Conservation (phyloP, 2,797 vertebrate genomes). For the Myotis myotis region DNA sequence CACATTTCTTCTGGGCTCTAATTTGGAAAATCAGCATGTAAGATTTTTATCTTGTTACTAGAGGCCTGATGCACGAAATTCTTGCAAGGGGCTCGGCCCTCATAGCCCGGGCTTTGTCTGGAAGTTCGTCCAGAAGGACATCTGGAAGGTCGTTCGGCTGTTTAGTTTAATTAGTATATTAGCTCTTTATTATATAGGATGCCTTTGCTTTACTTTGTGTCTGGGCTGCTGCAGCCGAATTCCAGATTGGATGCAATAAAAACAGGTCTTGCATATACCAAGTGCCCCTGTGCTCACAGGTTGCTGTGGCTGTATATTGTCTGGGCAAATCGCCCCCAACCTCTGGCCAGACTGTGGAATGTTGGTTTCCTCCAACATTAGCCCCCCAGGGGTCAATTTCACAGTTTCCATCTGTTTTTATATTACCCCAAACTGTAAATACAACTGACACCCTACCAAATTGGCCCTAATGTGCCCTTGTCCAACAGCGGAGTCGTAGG, state of each 20-base stretch:
- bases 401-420: constrained; percentile 79
- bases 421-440: constrained; percentile 76
- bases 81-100: no score
- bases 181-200: no score
- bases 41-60: constrained; percentile 45
- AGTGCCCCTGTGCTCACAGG: constrained; percentile 34
- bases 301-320: constrained; percentile 53
- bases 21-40: constrained; percentile 53
- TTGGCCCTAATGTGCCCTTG: constrained; percentile 61
- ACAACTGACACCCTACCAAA: constrained; percentile 72
- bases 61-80: no score
- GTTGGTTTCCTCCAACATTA: constrained; percentile 73
- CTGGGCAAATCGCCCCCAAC: constrained; percentile 74
- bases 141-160: no score
- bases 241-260: constrained; percentile 58
- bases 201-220: constrained; percentile 51
- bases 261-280: constrained; percentile 48
- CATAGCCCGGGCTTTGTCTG: no score
- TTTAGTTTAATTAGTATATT: no score
- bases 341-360: constrained; percentile 78
- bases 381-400: constrained; percentile 70
- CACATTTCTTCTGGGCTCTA: constrained; percentile 25
- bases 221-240: not conserved
- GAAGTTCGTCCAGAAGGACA: no score
- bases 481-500: constrained; percentile 34